A percentile compares a stretch with the other conserved stretches of the same genome.
Conservation (phyloP, 2,888 invertebrate genomes). For the Nemapogon koenigi region DNA sequence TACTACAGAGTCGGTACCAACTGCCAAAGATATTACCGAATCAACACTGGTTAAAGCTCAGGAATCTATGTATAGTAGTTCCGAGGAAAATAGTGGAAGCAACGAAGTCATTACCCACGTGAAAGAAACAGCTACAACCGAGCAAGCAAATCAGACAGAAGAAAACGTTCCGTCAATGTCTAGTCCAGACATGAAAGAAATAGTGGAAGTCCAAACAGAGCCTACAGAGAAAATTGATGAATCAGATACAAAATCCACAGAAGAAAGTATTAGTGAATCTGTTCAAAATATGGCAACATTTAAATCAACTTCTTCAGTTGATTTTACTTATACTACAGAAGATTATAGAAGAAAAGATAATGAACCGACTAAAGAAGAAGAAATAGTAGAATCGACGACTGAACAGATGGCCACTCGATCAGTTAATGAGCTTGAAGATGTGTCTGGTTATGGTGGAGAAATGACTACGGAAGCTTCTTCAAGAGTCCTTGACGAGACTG, state of each 20-base stretch:
- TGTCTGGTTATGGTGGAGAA: conserved; percentile 32
- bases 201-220: no score
- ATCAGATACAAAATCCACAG: background rate
- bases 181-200: background rate
- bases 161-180: conserved; percentile 1
- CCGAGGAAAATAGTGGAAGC: conserved; percentile 42
- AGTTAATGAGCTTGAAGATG: conserved; percentile 30
- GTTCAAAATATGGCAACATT: no score
- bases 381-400: conserved; percentile 25
- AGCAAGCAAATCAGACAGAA: background rate
- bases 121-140: conserved; percentile 10
- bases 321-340: no score
- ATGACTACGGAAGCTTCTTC: conserved; percentile 41
- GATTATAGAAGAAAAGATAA: no score
- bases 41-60: conserved; percentile 19
- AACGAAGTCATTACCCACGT: conserved; percentile 40
- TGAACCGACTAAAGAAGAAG: conserved; percentile 19
- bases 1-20: conserved; percentile 19
- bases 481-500: conserved; percentile 40
- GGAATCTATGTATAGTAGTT: conserved; percentile 21
- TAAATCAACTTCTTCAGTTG: no score
- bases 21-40: conserved; percentile 21
- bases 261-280: background rate
- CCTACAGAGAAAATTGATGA: background rate
- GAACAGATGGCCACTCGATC: conserved; percentile 31